These are phyloP conservation scores for Nymphalis c-album DNA, from an alignment of 2,888 invertebrate genomes.

Conservation along the genomic window DNA sequence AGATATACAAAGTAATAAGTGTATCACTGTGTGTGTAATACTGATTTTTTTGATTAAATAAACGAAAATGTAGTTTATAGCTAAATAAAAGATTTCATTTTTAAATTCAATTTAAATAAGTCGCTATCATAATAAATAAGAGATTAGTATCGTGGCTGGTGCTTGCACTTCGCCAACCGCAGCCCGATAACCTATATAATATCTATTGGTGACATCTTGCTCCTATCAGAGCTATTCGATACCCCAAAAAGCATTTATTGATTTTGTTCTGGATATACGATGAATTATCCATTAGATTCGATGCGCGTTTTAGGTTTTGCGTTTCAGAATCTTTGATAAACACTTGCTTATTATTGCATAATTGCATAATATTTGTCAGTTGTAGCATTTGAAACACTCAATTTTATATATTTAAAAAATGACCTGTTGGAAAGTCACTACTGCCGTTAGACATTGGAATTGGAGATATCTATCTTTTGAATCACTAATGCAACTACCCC, in stretches of 20 bases:
- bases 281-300: slow-evolving; percentile 47
- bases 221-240: slow-evolving; percentile 34
- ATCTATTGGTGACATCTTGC: slow-evolving; percentile 29
- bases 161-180: slow-evolving; percentile 25
- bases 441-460: too few species aligned
- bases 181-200: slow-evolving; percentile 22
- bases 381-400: too few species aligned
- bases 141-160: slow-evolving; percentile 14
- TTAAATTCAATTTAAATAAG: not conserved
- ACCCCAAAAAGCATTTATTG: slow-evolving; percentile 45
- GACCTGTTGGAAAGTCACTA: too few species aligned
- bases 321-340: slow-evolving; percentile 27
- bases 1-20: too few species aligned
- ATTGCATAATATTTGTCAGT: not conserved
- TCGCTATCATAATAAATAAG: not conserved
- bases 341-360: slow-evolving; percentile 23
- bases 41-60: too few species aligned
- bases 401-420: too few species aligned
- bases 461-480: too few species aligned
- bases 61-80: not conserved
- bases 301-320: slow-evolving; percentile 28
- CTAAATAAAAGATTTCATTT: not conserved
- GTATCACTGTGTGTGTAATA: too few species aligned
- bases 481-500: too few species aligned
- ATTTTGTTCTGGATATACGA: slow-evolving; percentile 42